Percentiles rank a stretch among this genome's conserved stretches.
Conservation (phyloP, 2,888 invertebrate species). For the Pandemis cinnamomeana region DNA sequence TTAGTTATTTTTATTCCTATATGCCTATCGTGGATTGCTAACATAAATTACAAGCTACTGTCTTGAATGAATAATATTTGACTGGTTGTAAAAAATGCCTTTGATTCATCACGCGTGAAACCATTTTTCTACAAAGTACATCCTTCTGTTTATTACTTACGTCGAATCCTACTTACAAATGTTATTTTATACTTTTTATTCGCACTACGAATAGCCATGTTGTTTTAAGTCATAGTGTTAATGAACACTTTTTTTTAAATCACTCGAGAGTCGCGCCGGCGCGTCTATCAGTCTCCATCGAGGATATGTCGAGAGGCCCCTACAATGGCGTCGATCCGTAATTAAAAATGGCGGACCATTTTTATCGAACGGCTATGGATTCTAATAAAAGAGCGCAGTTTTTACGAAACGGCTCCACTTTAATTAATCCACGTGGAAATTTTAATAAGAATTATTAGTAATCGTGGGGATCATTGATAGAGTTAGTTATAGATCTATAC, state of each 20-base stretch:
- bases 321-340: conserved; percentile 70
- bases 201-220: conserved; percentile 2
- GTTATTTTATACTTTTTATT: neutral
- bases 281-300: conserved; percentile 58
- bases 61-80: too few species aligned
- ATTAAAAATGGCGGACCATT: conserved; percentile 76
- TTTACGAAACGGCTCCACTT: conserved; percentile 29
- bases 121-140: too few species aligned
- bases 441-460: conserved; percentile 16
- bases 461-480: neutral
- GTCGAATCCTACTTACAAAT: neutral
- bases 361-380: conserved; percentile 55
- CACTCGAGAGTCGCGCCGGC: conserved; percentile 39
- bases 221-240: conserved; percentile 35
- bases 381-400: conserved; percentile 39
- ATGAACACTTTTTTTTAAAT: conserved; percentile 38
- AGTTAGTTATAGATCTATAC: neutral
- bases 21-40: too few species aligned
- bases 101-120: too few species aligned
- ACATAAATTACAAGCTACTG: too few species aligned
- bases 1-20: too few species aligned
- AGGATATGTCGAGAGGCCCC: conserved; percentile 59
- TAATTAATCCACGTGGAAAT: conserved; percentile 38
- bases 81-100: too few species aligned
- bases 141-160: neutral